Evolutionary conservation across 2,888 invertebrate genomes (phyloP), one percentile per base, ranked within the genome.

Genomic region (Argyresthia goedartella): DNA sequence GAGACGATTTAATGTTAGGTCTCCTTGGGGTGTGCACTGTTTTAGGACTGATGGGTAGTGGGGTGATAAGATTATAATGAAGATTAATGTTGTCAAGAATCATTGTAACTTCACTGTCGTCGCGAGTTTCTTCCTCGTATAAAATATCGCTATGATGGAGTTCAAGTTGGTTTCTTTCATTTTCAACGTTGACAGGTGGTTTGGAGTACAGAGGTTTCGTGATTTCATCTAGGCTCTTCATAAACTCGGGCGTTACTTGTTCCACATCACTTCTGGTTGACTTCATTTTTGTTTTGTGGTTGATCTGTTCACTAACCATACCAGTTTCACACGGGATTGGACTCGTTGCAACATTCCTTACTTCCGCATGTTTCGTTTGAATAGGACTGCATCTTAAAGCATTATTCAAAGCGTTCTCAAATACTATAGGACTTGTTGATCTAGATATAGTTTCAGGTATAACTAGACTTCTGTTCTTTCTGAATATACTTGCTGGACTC

Each of bases 11-110:
- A 4, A 25, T 6, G 25, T 25, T 25, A 6, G 3, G 25, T 3
- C 39, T 39, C 39, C 8, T 39, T 39, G 39, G 9, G 39, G 39
- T n/a, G 39, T 9, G 41, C 41, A 50, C 50, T 34, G 50, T 41
- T 50, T 10, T 57, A 33, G 81, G 80, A 35, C 75, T 70, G 51
- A 55, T 58, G 15, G 82, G 81, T 50, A 81, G 65, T 25, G 82
- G 82, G 9, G 81, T 72, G 53, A 84, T 59, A 36, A 71, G 54
- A 14, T 55, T 57, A 50, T 61, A 59, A 54, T 59, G 58, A 34
- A 79, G 58, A 52, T 68, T 63, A 78, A 82, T 81, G 11, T 55
- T 58, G 56, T 60, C 62, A 49, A 84, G 65, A 60, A 82, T 84
- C 55, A 58, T 69, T 60, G 73, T 69, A 55, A 85, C 64, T 67